These are phyloP conservation scores for Drosophila emarginata DNA, from an alignment of 2,888 invertebrate genomes.

Conservation along the genomic window DNA sequence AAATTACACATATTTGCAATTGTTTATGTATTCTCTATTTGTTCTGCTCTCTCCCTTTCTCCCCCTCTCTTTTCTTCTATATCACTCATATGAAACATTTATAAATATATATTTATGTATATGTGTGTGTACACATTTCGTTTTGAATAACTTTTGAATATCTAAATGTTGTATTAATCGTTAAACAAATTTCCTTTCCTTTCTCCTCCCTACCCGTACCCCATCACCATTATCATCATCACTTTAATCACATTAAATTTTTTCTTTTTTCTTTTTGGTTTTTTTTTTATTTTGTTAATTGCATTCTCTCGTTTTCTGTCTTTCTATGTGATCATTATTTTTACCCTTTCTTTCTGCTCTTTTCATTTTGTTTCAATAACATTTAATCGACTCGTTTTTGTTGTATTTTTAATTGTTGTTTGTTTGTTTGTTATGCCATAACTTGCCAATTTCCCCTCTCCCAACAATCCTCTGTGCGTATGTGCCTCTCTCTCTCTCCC, in stretches of 20 bases:
- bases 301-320: neutral
- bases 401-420: slow-evolving; percentile 10
- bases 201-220: neutral
- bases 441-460: neutral
- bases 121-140: neutral
- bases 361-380: neutral
- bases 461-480: neutral
- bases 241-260: neutral
- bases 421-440: slow-evolving; percentile 18
- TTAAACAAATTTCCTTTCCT: neutral
- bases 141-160: slow-evolving; percentile 14
- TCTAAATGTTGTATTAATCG: slow-evolving; percentile 14
- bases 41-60: slow-evolving; percentile 12
- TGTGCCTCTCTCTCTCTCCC: slow-evolving; percentile 11
- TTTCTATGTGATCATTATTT: neutral
- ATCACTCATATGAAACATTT: neutral
- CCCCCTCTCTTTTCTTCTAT: slow-evolving; percentile 27
- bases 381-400: neutral
- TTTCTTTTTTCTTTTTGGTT: neutral
- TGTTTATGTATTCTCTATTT: neutral
- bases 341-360: neutral
- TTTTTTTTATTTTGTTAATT: neutral
- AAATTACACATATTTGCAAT: neutral
- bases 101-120: neutral
- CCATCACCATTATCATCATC: neutral